Evolutionary conservation across 2,113 vertebrate genomes (phyloP), one percentile per base, ranked within the genome.

Genomic region (Paradisaea rubra): DNA sequence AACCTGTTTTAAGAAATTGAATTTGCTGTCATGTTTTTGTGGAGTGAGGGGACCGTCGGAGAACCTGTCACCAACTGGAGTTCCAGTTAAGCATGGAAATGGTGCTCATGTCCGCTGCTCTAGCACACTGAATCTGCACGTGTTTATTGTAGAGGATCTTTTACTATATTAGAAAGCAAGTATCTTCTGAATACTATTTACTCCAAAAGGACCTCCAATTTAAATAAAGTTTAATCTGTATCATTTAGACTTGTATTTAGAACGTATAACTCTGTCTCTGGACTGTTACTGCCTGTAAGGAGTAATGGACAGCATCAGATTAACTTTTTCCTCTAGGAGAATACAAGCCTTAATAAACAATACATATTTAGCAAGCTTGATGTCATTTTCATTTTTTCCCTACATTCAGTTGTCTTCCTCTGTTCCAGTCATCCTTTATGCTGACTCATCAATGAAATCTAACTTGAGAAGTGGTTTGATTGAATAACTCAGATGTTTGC

Each of bases 311-410:
- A 82, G 96, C 95, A 98, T 98, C 98, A 89, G 96, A 97, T 97
- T 97, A 89, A 97, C 96, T 97, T 98, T 97, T 97, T 97, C 97
- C 97, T 97, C 97, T 98, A 98, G 98, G 98, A 98, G 97, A 98
- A 98, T 97, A 98, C 98, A 98, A 99, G 98, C 98, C 98, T 99
- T 99, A 99, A 99, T 99, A 99, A 99, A 99, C 97, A 96, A 93
- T 97, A 97, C 98, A 97, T 98, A 97, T 98, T 98, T 98, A 98
- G 98, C 98, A 98, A 97, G 96, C 42, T 86, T 86, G 97, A 96
- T 93, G 97, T 96, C 95, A 94, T 96, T 96, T 95, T 97, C 95
- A 63, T 96, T 97, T 96, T 97, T 93, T 65, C 20, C 72, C 42
- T 49, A 1, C 28, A 27, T 56, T 68, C 60, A 91, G 7, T 78